These are phyloP conservation scores for Crenichthys baileyi DNA, from an alignment of 2,797 vertebrate genomes.

Conservation along the genomic window DNA sequence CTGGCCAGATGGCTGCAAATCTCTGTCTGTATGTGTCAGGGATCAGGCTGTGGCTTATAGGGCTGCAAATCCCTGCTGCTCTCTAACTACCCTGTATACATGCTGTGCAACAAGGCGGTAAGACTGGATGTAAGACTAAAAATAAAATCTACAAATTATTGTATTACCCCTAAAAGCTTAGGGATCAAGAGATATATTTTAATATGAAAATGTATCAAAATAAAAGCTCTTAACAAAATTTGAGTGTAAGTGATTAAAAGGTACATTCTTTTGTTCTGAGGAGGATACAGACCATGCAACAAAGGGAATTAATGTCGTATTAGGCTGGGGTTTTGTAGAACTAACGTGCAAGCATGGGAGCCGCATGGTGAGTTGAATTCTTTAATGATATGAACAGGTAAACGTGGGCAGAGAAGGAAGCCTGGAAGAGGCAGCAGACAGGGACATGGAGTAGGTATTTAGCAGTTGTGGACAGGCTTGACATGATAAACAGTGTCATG, in stretches of 20 bases:
- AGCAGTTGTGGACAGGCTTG: too few species aligned
- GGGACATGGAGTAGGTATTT: too few species aligned
- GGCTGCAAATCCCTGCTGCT: conserved; percentile 48
- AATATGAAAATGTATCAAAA: conserved; percentile 13
- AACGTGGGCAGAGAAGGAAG: too few species aligned
- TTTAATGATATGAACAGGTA: too few species aligned
- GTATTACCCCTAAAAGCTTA: neutral
- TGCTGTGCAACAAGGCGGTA: conserved; percentile 23
- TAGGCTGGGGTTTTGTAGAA: too few species aligned
- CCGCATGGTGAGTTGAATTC: too few species aligned
- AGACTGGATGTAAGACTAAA: neutral
- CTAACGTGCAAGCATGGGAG: neutral
- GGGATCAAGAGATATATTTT: conserved; percentile 7
- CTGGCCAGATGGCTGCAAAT: conserved; percentile 66
- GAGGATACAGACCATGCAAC: neutral
- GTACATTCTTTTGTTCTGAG: neutral
- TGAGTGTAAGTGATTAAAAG: conserved; percentile 23
- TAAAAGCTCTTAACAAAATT: conserved; percentile 16
- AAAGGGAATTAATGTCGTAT: conserved; percentile 12
- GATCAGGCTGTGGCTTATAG: conserved; percentile 59
- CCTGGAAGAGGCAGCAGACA: too few species aligned
- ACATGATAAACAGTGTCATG: too few species aligned
- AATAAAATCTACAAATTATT: conserved; percentile 12
- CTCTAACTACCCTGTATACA: conserved; percentile 30
- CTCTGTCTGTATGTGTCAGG: conserved; percentile 58